Evolutionary conservation across 2,888 invertebrate species (phyloP).

Genomic region (Lamellibrachia columna): DNA sequence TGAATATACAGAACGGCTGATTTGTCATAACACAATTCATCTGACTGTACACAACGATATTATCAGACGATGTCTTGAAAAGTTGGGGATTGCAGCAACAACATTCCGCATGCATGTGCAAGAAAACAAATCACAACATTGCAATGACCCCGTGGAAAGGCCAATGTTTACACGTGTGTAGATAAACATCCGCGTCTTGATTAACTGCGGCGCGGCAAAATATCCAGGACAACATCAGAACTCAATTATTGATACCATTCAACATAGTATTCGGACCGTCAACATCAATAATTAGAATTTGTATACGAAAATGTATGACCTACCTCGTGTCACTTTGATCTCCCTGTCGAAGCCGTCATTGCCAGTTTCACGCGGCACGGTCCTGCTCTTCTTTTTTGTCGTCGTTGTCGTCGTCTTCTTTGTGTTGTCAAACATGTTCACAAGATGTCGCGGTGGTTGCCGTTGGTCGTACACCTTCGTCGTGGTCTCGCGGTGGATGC

Average conservation of each 20-base stretch:
- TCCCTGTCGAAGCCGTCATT: slow-evolving; percentile 25
- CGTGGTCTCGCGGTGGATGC: not conserved
- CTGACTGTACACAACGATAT: not conserved
- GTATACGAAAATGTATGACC: not conserved
- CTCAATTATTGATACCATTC: not conserved
- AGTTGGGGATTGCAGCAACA: not conserved
- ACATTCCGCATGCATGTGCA: not conserved
- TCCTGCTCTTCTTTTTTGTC: not conserved
- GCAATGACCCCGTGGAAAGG: not conserved
- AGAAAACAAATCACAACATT: not conserved
- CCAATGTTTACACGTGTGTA: not conserved
- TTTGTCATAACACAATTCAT: no score
- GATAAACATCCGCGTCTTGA: not conserved
- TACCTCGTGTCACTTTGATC: not conserved
- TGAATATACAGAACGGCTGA: no score
- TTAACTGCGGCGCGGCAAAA: not conserved
- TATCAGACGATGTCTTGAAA: not conserved
- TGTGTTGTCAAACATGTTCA: not conserved
- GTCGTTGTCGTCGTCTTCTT: not conserved
- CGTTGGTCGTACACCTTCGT: not conserved
- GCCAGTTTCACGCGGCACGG: not conserved
- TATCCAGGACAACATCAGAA: not conserved
- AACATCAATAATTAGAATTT: not conserved
- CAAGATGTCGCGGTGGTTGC: not conserved
- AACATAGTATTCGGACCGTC: not conserved